Base-by-base conservation (phyloP, 1,140 invertebrate species). In the Eupristina koningsbergeri region DNA sequence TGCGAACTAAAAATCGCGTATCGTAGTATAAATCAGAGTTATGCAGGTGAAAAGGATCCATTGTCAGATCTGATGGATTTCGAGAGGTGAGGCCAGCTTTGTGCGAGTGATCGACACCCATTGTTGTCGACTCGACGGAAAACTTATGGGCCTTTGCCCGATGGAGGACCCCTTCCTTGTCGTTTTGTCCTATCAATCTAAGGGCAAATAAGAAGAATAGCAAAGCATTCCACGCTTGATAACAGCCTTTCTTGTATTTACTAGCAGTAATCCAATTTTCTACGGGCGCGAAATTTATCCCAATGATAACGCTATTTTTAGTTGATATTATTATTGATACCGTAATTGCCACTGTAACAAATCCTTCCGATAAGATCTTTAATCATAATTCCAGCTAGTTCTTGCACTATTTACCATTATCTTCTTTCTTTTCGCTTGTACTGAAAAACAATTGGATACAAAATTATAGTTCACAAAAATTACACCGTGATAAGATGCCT, bases 11-110 rank as follows among this genome's bases (percentile, higher is more conserved):
- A 53, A 53, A 80, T 69, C 50, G 64, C 26, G 15, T 31, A 34
- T 63, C 58, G n/a, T 9, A 19, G 22, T 8, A 31, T 79, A 19
- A 79, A 47, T 45, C 29, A 41, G 26, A 61, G 39, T 29, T 63
- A 47, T 50, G 50, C 79, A 81, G 50, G 79, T 81, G 69, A 50
- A 69, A 80, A 71, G 41, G 39, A 71, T 41, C 41, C 7, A 61
- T 58, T 29, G 79, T 39, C 45, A 17, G 5, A 1, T 1, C 41
- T 80, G 45, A 80, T 73, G 67, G 47, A 79, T 79, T 50, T 79
- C 31, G 45, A 71, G 63, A 69, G 19, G 0, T 36, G 29, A 45
- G 63, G 1, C n/a, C 39, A 8, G 71, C 9, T 31, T 63, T 45
- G 71, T 19, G 36, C 39, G 77, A 7, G 64, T 31, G 71, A 50